Evolutionary conservation across 2,797 vertebrate genomes (phyloP), one percentile per base, ranked within the genome.

Genomic region (Leptodactylus fallax): DNA sequence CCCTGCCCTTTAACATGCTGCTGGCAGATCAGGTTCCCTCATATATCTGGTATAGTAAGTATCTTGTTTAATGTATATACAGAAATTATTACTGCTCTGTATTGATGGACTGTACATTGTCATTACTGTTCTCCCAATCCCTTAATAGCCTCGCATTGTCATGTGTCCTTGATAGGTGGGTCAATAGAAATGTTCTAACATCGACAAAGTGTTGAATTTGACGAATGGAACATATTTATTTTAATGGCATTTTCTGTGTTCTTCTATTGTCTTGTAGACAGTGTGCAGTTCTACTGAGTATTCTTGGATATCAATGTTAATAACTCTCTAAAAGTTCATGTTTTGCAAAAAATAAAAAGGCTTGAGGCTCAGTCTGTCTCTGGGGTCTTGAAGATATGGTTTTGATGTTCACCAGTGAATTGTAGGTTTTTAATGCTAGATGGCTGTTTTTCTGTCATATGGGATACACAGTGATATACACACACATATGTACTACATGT

Each of bases 231-330:
- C 7, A 17, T 71, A 13, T 36, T 56, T 45, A 55, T 86, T 78
- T 3, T 13, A 25, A 53, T 67, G 47, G 11, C 19, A 53, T 53
- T 14, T 67, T 51, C 23, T 65, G 60, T 53, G 14, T 49, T 71
- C 17, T 76, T 19, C 36, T 87, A 7, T 60, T 58, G 2, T 74
- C 10, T 71, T 56, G 17, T 76, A 49, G 53, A 74, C n/a, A 36
- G 14, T 19, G 21, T 55, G 13, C 51, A n/a, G 16, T 16, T 45
- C 47, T 63, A 36, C 56, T 45, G 60, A 56, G 19, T 56, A 45
- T 17, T 19, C 49, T 25, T 67, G 19, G 78, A 67, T 19, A 87
- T 77, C 27, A 82, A 82, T 82, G 65, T 82, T 61, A 87, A 77
- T n/a, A 74, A 76, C 19, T 53, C 11, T 63, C 13, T 12, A 56